Base-by-base conservation (phyloP, 2,113 vertebrate species). In the Platichthys stellatus region DNA sequence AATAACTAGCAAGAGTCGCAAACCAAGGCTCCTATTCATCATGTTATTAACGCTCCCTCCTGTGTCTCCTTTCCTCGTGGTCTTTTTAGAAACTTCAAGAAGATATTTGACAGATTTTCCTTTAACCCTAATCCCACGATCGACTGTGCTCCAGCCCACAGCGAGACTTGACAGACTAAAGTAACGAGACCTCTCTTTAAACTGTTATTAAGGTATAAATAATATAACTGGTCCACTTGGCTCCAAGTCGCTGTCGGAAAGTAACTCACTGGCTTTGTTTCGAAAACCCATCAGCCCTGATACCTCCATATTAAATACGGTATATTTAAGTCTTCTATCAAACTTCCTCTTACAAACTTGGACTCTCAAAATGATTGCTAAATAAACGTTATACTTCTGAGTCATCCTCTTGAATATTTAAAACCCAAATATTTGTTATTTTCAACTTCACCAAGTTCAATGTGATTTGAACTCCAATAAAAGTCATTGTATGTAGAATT, bases 1-100 rank as follows among this genome's bases (percentile, higher is more conserved):
- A 83, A 83, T 80, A 72, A 57, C 82, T 58, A 74, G 57, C 38
- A 72, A 78, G 45, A 49, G 64, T 63, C 68, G 47, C 59, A 69
- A 68, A 60, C 64, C 65, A 60, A 75, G 53, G 26, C 45, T 63
- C 63, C 54, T 40, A 45, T 74, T 69, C 62, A 57, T 75, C 63
- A 54, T 67, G n/a, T 38, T 40, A 20, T 69, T 58, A 71, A 61
- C 45, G 18, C 17, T 47, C 40, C 47, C 24, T 56, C 26, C 28
- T 66, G 43, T n/a, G 11, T 49, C 23, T 26, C 54, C 23, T 3
- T 3, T 18, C 11, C 24, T 31, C 15, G 23, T 40, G 15, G 23
- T 14, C 26, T 51, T 2, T 31, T 12, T 5, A 49, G 45, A 49
- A 49, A 59, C 13, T 21, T 31, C 12, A 68, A 67, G 53, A 57